Percentiles rank a stretch among this genome's conserved stretches.
Evolutionary conservation across 2,888 invertebrate species (phyloP).

Genomic region (Euzophera pinguis): DNA sequence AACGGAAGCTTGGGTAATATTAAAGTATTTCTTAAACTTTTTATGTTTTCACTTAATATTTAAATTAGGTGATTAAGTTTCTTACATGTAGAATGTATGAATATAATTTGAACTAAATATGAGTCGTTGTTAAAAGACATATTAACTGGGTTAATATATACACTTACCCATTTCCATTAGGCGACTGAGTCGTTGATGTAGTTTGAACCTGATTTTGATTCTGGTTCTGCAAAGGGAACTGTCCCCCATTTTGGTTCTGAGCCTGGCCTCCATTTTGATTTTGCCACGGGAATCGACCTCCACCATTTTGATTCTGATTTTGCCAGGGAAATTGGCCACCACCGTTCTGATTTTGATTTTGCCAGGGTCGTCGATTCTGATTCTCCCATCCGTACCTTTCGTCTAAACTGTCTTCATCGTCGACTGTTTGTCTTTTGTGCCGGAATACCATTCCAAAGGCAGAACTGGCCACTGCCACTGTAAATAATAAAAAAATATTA

Average conservation of each 20-base stretch:
- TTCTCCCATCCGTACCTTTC: conserved; percentile 45
- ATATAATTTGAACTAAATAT: no score
- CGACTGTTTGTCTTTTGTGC: conserved; percentile 35
- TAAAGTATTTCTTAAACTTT: no score
- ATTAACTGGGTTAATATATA: not conserved
- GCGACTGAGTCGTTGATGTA: not conserved
- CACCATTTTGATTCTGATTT: conserved; percentile 19
- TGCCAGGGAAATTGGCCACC: conserved; percentile 15
- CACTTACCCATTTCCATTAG: conserved; percentile 8
- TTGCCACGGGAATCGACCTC: conserved; percentile 16
- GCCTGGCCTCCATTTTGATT: not conserved
- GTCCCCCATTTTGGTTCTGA: conserved; percentile 5
- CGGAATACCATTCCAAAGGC: conserved; percentile 37
- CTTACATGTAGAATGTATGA: no score
- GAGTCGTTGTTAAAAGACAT: not conserved
- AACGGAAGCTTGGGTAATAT: no score
- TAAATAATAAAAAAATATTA: conserved; percentile 16
- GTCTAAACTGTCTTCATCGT: conserved; percentile 38
- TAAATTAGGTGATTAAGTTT: no score
- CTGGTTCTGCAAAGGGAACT: conserved; percentile 7
- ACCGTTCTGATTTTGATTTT: conserved; percentile 15
- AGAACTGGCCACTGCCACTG: conserved; percentile 40
- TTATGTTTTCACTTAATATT: no score
- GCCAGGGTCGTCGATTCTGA: not conserved
- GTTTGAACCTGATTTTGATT: not conserved